Base-by-base conservation (phyloP, 2,888 invertebrate species). In the Halictus ligatus region DNA sequence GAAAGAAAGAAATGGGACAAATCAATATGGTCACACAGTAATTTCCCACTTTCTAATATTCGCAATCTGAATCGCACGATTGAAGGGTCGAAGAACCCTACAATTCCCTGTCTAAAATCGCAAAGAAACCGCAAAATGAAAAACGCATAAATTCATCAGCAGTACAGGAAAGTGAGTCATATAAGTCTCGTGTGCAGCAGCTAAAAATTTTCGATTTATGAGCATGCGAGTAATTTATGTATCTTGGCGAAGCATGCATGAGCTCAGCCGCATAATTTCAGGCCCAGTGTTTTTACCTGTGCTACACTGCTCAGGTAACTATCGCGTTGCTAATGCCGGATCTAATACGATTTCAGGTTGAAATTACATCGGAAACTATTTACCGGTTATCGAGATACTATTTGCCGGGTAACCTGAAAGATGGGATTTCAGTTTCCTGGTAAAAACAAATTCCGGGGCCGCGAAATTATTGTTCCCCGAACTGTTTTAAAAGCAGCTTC, bases 221-320 rank as follows among this genome's bases (percentile, higher is more conserved):
- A 69, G 67, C 21, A 69, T 69, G 67, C 18, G 35, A 12, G 21
- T 69, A 69, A 69, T 69, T 69, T 69, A 69, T 69, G 35, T 69
- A 69, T 69, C 67, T 35, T 67, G 10, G 35, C 29, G 10, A 35
- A 35, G 35, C 40, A 69, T 69, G 29, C 35, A 35, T 7, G 35
- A 64, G 29, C 7, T 29, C 6, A 29, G 21, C 10, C 35, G 35
- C 67, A 69, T 69, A 21, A 40, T 69, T 18, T 40, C 35, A 35
- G 35, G 21, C 67, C 0, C 67, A 40, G 21, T 4, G 35, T 69
- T 69, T 69, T 69, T 40, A 21, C 18, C 21, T 10, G 18, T 1
- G 21, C 40, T 8, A 8, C 21, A 21, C 67, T 35, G 18, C 1
- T 10, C 35, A 8, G 3, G 21, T 35, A 35, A 35, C 67, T 35